Base-by-base conservation (phyloP, 2,113 vertebrate genomes). In the Dipodomys stephensi region DNA sequence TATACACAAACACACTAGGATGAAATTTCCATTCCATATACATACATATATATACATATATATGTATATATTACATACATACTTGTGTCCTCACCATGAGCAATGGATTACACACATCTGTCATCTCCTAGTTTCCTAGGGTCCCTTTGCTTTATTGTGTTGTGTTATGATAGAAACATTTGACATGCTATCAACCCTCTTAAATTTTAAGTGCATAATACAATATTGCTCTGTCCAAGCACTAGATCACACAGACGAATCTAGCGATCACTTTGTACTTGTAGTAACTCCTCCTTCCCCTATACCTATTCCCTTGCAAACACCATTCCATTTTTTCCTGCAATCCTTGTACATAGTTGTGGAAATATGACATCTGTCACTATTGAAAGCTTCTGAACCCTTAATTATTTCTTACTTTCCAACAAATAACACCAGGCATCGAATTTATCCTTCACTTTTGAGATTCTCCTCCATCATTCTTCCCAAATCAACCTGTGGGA, bases 31-130 rank as follows among this genome's bases (percentile, higher is more conserved):
- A 39, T 39, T 39, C 39, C 44, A 13, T 19, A 8, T 62, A 57
- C 13, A 44, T 2, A 32, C 49, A 11, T 57, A 25, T 27, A 44
- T 11, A 35, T 30, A 28, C 0, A 9, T 2, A 19, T 3, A 67
- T 11, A 28, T 11, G 49, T 3, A 7, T 11, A 9, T 8, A 46
- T 7, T 30, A 32, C 1, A 19, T 6, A 22, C 2, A 46, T 4
- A 5, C 28, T 15, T 20, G 22, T 27, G 18, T 19, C 8, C 62
- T 9, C 1, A 6, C 25, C 8, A 19, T 13, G 11, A 13, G 77
- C 27, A 20, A 74, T 8, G 15, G 27, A 15, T 57, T 67, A 9
- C 39, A 72, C 7, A 23, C 16, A 32, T 20, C 72, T 25, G 27
- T 84, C 6, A 32, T 22, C 32, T 79, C 44, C 32, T 72, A 57